Conservation (phyloP, 2,888 invertebrate species). For the Anorthoa munda region DNA sequence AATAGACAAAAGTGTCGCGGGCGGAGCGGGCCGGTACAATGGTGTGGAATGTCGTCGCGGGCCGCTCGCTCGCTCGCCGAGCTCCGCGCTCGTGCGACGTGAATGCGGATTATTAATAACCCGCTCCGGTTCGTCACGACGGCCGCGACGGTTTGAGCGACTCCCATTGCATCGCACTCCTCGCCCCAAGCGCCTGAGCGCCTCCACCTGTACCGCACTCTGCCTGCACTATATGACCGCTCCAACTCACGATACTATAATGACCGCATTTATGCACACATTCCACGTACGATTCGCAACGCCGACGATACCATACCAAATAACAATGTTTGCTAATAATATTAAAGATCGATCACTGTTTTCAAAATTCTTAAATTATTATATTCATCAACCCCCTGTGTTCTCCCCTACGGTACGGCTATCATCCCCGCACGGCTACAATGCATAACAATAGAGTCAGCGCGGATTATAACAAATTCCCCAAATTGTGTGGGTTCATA, state of each 20-base stretch:
- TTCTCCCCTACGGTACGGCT: conserved; percentile 77
- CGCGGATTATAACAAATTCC: conserved; percentile 90
- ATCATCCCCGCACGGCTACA: conserved; percentile 79
- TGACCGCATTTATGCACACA: conserved; percentile 75
- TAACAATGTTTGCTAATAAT: conserved; percentile 70
- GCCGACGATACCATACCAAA: conserved; percentile 45
- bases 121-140: conserved; percentile 81
- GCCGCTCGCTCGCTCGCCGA: conserved; percentile 75
- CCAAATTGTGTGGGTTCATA: conserved; percentile 90
- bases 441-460: conserved; percentile 86
- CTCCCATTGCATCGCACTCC: conserved; percentile 82
- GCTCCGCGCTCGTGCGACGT: conserved; percentile 86
- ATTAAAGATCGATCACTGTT: conserved; percentile 77
- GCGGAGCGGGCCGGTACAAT: conserved; percentile 88
- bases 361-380: conserved; percentile 79
- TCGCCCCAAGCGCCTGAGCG: conserved; percentile 84
- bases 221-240: conserved; percentile 73
- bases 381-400: conserved; percentile 75
- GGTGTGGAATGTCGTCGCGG: conserved; percentile 89
- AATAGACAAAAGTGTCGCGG: conserved; percentile 90
- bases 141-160: conserved; percentile 71
- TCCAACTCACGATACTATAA: conserved; percentile 80
- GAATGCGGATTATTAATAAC: conserved; percentile 91
- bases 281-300: conserved; percentile 63
- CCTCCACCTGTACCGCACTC: conserved; percentile 85